Evolutionary conservation across 1,140 invertebrate genomes (phyloP).

Genomic region (Bombus affinis): DNA sequence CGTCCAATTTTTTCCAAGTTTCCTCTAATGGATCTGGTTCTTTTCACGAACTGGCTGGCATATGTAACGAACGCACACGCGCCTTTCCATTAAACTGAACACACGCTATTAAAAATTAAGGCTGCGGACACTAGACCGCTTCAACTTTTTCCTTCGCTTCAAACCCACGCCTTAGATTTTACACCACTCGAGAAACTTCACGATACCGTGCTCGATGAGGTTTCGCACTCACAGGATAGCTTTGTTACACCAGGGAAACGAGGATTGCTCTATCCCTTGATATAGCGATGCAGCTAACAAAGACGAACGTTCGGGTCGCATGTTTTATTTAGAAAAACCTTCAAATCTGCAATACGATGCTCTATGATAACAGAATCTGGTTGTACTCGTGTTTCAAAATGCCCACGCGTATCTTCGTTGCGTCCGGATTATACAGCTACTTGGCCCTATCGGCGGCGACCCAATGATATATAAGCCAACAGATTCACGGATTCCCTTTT

Average conservation of each 20-base stretch:
- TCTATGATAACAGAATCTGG: not conserved
- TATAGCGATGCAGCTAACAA: not conserved
- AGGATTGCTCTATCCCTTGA: not conserved
- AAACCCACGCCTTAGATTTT: not conserved
- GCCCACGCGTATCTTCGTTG: not conserved
- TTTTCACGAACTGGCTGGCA: slow-evolving; percentile 1
- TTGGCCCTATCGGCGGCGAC: slow-evolving; percentile 48
- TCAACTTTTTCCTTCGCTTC: not conserved
- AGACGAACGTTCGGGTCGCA: not conserved
- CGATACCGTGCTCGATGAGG: not conserved
- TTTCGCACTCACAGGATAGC: too few species aligned
- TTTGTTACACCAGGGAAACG: not conserved
- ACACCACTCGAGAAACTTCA: not conserved
- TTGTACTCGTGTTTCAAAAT: not conserved
- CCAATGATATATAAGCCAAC: slow-evolving; percentile 32
- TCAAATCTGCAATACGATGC: not conserved
- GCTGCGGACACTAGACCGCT: not conserved
- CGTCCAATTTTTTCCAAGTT: not conserved
- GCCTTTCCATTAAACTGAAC: slow-evolving; percentile 23
- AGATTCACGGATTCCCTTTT: slow-evolving; percentile 35
- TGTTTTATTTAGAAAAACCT: not conserved
- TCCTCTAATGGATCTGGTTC: not conserved
- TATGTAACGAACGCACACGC: not conserved
- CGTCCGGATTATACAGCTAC: slow-evolving; percentile 41
- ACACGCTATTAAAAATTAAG: slow-evolving; percentile 27